These are phyloP conservation scores for Megaceryle maxima DNA, from an alignment of 2,113 vertebrate genomes.

Conservation along the genomic window DNA sequence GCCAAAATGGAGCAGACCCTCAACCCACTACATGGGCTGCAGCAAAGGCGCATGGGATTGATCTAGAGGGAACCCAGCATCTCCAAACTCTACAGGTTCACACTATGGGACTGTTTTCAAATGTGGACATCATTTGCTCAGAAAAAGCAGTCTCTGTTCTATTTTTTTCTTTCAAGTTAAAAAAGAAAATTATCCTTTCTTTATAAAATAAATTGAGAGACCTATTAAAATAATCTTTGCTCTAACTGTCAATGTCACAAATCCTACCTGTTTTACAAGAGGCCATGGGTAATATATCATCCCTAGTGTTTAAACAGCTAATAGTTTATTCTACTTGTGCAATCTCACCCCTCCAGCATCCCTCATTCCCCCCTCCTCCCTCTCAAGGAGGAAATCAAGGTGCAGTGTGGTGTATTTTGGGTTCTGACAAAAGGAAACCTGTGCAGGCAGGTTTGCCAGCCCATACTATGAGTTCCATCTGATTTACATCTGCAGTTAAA, in stretches of 20 bases:
- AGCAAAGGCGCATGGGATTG: background rate
- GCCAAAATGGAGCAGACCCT: background rate
- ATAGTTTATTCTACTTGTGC: background rate
- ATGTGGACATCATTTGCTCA: background rate
- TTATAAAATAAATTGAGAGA: background rate
- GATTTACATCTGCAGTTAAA: background rate
- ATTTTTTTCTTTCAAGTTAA: background rate
- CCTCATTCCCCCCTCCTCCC: background rate
- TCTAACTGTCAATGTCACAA: background rate
- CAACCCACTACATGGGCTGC: rapidly evolving
- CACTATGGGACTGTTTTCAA: background rate
- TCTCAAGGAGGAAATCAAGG: background rate
- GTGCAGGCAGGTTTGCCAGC: background rate
- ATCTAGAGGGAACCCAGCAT: background rate
- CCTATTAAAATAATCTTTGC: background rate
- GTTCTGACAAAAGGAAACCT: background rate
- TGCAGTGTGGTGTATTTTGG: background rate
- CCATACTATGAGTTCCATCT: background rate
- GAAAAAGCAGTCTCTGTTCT: background rate
- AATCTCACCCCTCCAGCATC: background rate
- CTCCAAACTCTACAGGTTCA: background rate
- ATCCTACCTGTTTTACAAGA: background rate
- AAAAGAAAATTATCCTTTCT: background rate
- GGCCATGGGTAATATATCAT: background rate
- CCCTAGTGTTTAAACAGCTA: background rate